phyloP scores from a whole-genome alignment of 1,140 invertebrate species.

The Hyposmocoma kahamanoa region DNA sequence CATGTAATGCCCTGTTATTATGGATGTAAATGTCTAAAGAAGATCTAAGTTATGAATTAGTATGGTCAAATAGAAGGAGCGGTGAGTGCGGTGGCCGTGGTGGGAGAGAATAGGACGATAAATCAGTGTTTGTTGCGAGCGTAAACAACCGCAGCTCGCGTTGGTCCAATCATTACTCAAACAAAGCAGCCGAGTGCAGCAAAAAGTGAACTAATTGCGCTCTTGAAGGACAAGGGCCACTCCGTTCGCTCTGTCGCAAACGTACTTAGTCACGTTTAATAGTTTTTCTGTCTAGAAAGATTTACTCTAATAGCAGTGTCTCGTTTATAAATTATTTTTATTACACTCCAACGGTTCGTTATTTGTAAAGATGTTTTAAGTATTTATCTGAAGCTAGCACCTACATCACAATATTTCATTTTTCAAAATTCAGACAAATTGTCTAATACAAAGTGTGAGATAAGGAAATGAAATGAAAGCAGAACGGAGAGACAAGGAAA shows the following conservation, averaged over 20 bases:
- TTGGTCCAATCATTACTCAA: constrained; percentile 63
- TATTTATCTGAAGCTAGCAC: too few species aligned
- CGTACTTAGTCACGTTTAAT: constrained; percentile 67
- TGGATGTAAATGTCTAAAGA: too few species aligned
- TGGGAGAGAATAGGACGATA: constrained; percentile 37
- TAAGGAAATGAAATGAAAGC: too few species aligned
- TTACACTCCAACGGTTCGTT: background rate
- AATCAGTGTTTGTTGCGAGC: constrained; percentile 56
- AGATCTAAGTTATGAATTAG: too few species aligned
- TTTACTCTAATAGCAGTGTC: constrained; percentile 10
- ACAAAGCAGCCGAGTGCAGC: constrained; percentile 58
- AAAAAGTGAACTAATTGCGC: constrained; percentile 67
- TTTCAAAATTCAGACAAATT: too few species aligned
- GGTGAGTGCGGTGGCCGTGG: too few species aligned
- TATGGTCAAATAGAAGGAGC: too few species aligned
- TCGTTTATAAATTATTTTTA: background rate
- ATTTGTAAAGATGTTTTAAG: too few species aligned
- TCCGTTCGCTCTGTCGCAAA: constrained; percentile 49
- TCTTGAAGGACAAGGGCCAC: constrained; percentile 65
- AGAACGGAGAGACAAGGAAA: constrained; percentile 14
- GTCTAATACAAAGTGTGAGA: too few species aligned
- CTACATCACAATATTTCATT: too few species aligned
- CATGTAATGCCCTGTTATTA: too few species aligned
- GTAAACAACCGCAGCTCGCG: constrained; percentile 48
- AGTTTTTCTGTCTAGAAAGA: constrained; percentile 53